Conservation (phyloP, 2,113 vertebrate species). For the Apteryx mantelli region DNA sequence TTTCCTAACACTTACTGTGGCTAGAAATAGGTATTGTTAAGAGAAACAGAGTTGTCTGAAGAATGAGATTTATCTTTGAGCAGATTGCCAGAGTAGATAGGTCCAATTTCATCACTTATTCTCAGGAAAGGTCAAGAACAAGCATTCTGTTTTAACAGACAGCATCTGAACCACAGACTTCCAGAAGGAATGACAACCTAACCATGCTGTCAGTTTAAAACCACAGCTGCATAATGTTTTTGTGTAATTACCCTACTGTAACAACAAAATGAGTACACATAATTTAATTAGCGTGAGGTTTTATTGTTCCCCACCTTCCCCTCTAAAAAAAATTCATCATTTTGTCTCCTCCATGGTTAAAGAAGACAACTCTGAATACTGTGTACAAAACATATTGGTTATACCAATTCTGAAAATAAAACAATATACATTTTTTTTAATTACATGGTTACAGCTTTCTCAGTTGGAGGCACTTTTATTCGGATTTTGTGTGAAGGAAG, state of each 20-base stretch:
- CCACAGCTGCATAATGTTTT: too few relatives aligned
- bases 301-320: too few relatives aligned
- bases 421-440: background rate
- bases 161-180: background rate
- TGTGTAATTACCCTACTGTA: too few relatives aligned
- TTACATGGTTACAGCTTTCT: background rate
- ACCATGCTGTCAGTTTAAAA: background rate
- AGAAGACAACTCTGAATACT: background rate
- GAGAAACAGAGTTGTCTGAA: background rate
- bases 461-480: background rate
- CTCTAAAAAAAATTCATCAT: too few relatives aligned
- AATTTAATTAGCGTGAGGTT: too few relatives aligned
- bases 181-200: background rate
- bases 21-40: background rate
- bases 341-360: too few relatives aligned
- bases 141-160: background rate
- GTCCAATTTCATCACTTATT: background rate
- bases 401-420: background rate
- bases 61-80: background rate
- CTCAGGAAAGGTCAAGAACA: background rate
- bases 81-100: background rate
- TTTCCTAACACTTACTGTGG: background rate
- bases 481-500: background rate
- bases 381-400: background rate
- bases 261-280: too few relatives aligned